Percentiles rank a stretch among this genome's conserved stretches.
Conservation (phyloP, 2,797 vertebrate species). For the Coendou prehensilis region DNA sequence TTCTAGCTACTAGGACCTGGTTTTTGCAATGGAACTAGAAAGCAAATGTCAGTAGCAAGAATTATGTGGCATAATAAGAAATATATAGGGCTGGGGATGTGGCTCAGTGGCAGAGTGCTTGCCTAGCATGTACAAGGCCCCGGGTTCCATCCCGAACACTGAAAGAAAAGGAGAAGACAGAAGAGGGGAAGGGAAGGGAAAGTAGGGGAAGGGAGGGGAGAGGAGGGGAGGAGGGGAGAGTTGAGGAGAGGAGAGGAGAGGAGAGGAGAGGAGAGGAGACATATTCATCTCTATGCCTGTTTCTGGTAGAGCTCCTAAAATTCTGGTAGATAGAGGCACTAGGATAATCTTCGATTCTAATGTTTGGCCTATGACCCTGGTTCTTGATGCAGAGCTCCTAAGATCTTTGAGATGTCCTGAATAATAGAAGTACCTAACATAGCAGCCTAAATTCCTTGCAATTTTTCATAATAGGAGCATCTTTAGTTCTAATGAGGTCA, state of each 20-base stretch:
- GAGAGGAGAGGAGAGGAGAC: not conserved
- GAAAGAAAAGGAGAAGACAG: not conserved
- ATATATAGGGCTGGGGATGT: not conserved
- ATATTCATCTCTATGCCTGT: not conserved
- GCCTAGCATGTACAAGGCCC: not conserved
- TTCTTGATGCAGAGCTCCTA: not conserved
- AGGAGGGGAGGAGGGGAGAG: not conserved
- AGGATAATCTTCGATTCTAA: not conserved
- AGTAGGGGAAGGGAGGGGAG: not conserved
- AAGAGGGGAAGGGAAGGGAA: not conserved
- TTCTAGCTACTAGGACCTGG: not conserved
- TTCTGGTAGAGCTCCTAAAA: not conserved
- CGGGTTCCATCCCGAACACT: not conserved
- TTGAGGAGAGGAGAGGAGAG: not conserved
- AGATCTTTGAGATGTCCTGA: not conserved
- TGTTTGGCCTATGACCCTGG: not conserved
- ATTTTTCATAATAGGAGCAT: not conserved
- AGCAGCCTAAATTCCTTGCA: not conserved
- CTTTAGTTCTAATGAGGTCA: not conserved
- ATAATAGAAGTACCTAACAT: not conserved
- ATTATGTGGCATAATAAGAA: not conserved
- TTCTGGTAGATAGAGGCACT: not conserved
- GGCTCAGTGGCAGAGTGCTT: not conserved
- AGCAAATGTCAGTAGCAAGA: not conserved
- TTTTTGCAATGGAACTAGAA: not conserved